Percentiles rank a stretch among this genome's conserved stretches.
phyloP scores from a whole-genome alignment of 1,140 invertebrate species.

The Antheraea mylitta region DNA sequence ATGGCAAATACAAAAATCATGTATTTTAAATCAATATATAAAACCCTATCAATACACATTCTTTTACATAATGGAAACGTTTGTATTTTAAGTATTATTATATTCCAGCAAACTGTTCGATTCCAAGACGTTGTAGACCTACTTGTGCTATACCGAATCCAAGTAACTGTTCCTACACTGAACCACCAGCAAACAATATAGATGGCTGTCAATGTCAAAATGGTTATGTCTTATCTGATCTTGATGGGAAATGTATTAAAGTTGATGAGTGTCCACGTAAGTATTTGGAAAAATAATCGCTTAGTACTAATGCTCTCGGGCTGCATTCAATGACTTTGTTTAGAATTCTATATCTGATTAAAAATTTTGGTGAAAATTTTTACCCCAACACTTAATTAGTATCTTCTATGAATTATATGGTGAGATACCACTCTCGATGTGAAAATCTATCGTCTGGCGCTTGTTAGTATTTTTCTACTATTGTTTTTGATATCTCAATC shows the following conservation, averaged over 20 bases:
- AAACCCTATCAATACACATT: too few relatives aligned
- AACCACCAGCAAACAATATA: background rate
- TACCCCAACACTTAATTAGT: background rate
- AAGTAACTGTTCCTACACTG: background rate
- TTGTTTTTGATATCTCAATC: too few relatives aligned
- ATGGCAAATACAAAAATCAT: too few relatives aligned
- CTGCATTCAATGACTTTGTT: background rate
- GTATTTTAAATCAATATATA: too few relatives aligned
- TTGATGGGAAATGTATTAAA: slow-evolving; percentile 20
- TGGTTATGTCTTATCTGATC: slow-evolving; percentile 18
- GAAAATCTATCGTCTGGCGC: too few relatives aligned
- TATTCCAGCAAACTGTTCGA: slow-evolving; percentile 7
- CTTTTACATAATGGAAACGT: too few relatives aligned
- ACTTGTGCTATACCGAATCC: slow-evolving; percentile 22
- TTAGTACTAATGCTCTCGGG: background rate
- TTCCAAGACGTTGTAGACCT: slow-evolving; percentile 14
- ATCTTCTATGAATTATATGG: too few relatives aligned
- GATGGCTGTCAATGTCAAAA: slow-evolving; percentile 18
- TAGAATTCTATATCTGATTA: background rate
- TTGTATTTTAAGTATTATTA: background rate
- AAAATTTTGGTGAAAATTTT: background rate
- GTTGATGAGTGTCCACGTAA: slow-evolving; percentile 25
- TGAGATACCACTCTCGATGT: background rate
- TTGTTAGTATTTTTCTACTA: too few relatives aligned
- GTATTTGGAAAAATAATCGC: background rate